Percentiles rank a stretch among this genome's conserved stretches.
phyloP scores from a whole-genome alignment of 2,113 vertebrate species.

The Alouatta palliata region DNA sequence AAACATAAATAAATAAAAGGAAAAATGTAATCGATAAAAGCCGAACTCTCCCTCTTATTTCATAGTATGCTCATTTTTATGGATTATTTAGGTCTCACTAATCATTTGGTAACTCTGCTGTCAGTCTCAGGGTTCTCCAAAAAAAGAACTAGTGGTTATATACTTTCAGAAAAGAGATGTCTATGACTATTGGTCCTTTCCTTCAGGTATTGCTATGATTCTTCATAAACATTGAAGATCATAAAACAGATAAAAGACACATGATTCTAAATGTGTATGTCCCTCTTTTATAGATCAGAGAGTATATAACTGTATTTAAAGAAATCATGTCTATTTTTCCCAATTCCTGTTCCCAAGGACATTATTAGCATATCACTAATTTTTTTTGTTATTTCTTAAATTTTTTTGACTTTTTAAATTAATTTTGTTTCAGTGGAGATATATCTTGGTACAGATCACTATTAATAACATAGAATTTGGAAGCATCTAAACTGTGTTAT shows the following conservation, averaged over 20 bases:
- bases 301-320: constrained; percentile 11
- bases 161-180: not conserved
- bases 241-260: constrained; percentile 2
- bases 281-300: not conserved
- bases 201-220: not conserved
- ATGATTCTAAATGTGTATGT: not conserved
- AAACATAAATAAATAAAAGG: not conserved
- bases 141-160: not conserved
- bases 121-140: not conserved
- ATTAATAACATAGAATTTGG: not conserved
- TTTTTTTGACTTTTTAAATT: too few species aligned
- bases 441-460: not conserved
- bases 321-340: constrained; percentile 20
- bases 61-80: not conserved
- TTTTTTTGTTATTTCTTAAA: too few species aligned
- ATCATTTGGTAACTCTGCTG: not conserved
- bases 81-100: not conserved
- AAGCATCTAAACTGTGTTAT: not conserved
- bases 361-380: not conserved
- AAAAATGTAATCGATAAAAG: constrained; percentile 26
- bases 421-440: too few species aligned
- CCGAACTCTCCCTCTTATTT: not conserved
- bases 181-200: not conserved
- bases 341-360: not conserved
- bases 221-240: not conserved